These are phyloP conservation scores for Ambastaia sidthimunki DNA, from an alignment of 2,797 vertebrate genomes.

Conservation along the genomic window DNA sequence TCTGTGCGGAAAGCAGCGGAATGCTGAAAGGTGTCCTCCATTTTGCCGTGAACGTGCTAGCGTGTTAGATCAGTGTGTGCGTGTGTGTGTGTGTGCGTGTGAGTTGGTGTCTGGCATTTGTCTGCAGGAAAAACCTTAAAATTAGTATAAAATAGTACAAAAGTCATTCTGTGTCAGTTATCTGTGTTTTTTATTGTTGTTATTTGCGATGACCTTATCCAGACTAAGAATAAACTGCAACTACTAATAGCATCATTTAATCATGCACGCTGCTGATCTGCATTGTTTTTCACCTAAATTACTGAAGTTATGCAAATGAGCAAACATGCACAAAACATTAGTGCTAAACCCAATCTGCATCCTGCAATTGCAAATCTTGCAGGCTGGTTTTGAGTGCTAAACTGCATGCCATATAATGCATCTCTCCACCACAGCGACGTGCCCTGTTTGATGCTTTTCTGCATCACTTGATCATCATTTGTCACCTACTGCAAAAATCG, in stretches of 20 bases:
- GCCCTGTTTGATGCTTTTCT: neutral
- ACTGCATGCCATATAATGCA: neutral
- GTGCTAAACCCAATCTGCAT: neutral
- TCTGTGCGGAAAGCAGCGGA: conserved; percentile 26
- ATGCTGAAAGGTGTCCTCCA: conserved; percentile 31
- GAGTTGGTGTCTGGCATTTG: neutral
- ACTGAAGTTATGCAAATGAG: neutral
- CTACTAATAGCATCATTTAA: neutral
- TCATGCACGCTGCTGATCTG: neutral
- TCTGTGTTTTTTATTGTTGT: neutral
- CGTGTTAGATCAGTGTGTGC: neutral
- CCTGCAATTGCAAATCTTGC: neutral
- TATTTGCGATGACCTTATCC: neutral
- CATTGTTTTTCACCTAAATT: neutral
- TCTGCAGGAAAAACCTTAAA: neutral
- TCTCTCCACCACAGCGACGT: neutral
- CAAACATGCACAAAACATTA: neutral
- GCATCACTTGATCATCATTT: neutral
- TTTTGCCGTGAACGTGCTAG: neutral
- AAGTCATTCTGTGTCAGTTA: neutral
- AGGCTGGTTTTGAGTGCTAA: neutral
- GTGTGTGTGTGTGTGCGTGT: neutral
- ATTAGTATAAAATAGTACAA: neutral
- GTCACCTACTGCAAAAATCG: neutral
- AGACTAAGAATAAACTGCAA: neutral